Evolutionary conservation across 2,113 vertebrate genomes (phyloP), one percentile per base, ranked within the genome.

Genomic region (Panthera uncia): DNA sequence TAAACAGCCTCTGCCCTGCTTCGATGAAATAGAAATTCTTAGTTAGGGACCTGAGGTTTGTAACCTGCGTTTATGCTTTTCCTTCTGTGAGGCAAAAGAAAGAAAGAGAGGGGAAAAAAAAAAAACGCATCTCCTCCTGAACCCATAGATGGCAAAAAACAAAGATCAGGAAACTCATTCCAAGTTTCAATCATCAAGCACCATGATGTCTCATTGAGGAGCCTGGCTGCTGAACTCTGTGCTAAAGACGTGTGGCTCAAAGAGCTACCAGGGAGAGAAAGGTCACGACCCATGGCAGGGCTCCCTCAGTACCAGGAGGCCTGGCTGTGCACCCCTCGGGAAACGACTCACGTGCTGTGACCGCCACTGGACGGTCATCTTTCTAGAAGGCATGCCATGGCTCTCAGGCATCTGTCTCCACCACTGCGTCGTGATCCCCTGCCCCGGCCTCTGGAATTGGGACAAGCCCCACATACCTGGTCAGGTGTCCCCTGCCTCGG

Each of bases 271-370:
- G 36, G 18, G 68, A 50, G 15, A n/a, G n/a, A 45, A 50, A 41
- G 0, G 69, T 38, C 68, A 93, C 1, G 1, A 15, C 16, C 31
- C 48, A 52, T 11, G 0, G 11, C 50, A 68, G 41, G 90, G 29
- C 74, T 4, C 81, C 71, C 36, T 27, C 16, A 36, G 48, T 0
- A 5, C 41, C 2, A 1, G 27, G 33, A 2, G 27, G 57, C 68
- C 83, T 50, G 79, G 27, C 33, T 1, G 2, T 5, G 57, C 15
- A 19, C 41, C 4, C 1, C 1, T 68, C 0, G 0, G n/a, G 48
- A 18, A 80, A 45, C 4, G 0, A 15, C 13, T 69, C 38, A 23
- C 0, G 0, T 4, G 29, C 27, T 16, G 5, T 55, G 65, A 38
- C 31, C 0, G 7, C 52, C 14, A n/a, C 25, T 9, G 45, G 31